Percentiles rank a stretch among this genome's conserved stretches.
Conservation (phyloP, 2,113 vertebrate genomes). For the Melanocharis versteri region DNA sequence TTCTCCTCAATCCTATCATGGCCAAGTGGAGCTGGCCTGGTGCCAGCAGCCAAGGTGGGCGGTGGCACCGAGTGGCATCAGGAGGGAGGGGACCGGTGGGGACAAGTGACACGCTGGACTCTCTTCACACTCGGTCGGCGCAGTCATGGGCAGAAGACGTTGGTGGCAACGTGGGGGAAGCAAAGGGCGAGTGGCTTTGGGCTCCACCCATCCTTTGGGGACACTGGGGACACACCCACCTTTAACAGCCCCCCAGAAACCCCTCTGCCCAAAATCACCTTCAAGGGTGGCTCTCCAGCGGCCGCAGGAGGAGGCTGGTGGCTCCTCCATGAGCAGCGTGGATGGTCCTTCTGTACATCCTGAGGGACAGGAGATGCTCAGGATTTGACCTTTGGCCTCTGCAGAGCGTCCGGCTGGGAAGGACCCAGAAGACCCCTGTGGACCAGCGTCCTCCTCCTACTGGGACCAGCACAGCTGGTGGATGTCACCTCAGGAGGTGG, state of each 20-base stretch:
- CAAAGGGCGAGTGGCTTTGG: background rate
- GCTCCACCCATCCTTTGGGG: background rate
- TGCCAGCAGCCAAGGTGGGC: rapidly evolving
- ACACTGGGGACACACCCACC: background rate
- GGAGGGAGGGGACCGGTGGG: background rate
- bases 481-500: background rate
- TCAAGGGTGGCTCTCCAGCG: background rate
- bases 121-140: rapidly evolving
- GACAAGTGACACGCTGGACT: rapidly evolving
- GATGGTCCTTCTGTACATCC: background rate
- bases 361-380: background rate
- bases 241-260: background rate
- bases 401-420: background rate
- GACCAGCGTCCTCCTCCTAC: background rate
- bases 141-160: background rate
- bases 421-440: background rate
- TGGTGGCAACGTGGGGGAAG: background rate
- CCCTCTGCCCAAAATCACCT: background rate
- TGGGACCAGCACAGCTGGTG: background rate
- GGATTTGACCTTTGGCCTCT: background rate
- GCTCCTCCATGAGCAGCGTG: background rate
- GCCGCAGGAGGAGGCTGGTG: background rate
- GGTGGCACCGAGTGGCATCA: rapidly evolving
- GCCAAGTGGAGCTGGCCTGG: rapidly evolving
- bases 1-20: background rate